Evolutionary conservation across 2,113 vertebrate genomes (phyloP), one percentile per base, ranked within the genome.

Genomic region (Psittacula cyanocephala): DNA sequence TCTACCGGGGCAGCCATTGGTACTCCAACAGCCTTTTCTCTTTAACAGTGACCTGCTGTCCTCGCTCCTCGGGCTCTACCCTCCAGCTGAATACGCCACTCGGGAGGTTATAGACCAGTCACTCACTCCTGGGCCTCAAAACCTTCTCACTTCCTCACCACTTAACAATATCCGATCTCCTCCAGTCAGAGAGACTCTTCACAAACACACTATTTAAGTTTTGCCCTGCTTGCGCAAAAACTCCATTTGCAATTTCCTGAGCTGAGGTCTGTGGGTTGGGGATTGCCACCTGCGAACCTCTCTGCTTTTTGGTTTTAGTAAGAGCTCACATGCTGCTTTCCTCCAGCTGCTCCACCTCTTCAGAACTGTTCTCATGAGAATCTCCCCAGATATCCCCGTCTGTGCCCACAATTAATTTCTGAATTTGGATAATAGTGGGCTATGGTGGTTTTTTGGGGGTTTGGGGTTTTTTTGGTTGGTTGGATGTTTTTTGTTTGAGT

Each of bases 11-110:
- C 4, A 2, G 57, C 13, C 57, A 7, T 59, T 6, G 9, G 9
- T 35, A 35, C 20, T 35, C 33, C 6, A 6, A 13, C 31, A n/a
- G 33, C 33, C 8, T 6, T 57, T 13, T n/a, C 31, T 14, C 12
- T 57, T 22, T 33, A 33, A 13, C 31, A n/a, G 31, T 22, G 13
- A 59, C 20, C 6, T 2, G 55, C 55, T n/a, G 13, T n/a, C 55
- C 55, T 59, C 1, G 8, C 20, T 23, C 33, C 1, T 2, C 9
- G 2, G 33, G 20, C 20, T 59, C 20, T 59, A n/a, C 33, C 4
- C 33, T 59, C 33, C 55, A 23, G 20, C 20, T 23, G 33, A 15
- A n/a, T n/a, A 59, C 4, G 6, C 20, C 33, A 23, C 55, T 59
- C 4, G 4, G 33, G 20, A 23, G 55, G 20, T n/a, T 59, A 23